Evolutionary conservation across 2,113 vertebrate genomes (phyloP).

Genomic region (Syrrhaptes paradoxus): DNA sequence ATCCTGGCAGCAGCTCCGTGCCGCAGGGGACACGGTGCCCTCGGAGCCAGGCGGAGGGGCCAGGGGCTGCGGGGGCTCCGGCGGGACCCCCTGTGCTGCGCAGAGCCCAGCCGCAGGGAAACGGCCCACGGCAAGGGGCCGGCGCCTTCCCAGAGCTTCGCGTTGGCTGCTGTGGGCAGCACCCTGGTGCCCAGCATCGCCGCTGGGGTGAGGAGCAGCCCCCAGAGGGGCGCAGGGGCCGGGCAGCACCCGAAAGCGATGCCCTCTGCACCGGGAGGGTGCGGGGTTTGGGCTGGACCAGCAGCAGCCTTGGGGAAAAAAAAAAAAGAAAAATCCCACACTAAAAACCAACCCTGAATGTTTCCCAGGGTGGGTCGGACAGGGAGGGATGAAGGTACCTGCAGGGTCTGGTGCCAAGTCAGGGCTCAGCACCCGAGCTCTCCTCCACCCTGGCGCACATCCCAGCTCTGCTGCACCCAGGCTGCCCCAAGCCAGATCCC

Average conservation of each 20-base stretch:
- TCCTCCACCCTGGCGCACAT: not conserved
- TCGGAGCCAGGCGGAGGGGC: accelerated
- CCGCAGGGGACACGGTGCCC: not conserved
- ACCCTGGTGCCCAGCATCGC: accelerated
- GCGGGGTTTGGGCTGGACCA: not conserved
- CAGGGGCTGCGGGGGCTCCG: accelerated
- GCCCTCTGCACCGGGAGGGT: not conserved
- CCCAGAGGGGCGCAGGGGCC: not conserved
- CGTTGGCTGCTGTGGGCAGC: accelerated
- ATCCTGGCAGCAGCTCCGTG: not conserved
- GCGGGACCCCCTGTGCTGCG: accelerated
- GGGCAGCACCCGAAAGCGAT: accelerated
- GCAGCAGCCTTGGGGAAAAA: not conserved
- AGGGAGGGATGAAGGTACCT: not conserved
- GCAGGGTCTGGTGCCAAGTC: not conserved
- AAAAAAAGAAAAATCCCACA: not conserved
- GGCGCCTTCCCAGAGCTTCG: not conserved
- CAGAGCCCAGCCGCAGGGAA: accelerated
- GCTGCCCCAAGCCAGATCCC: not conserved
- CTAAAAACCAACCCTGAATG: not conserved
- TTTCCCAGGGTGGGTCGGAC: too few species aligned
- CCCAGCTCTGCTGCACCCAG: not conserved
- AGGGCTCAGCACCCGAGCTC: not conserved
- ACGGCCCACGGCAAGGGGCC: not conserved
- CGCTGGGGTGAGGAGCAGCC: not conserved